Percentiles rank a stretch among this genome's conserved stretches.
Evolutionary conservation across 2,113 vertebrate species (phyloP).

Genomic region (Clupea harengus): DNA sequence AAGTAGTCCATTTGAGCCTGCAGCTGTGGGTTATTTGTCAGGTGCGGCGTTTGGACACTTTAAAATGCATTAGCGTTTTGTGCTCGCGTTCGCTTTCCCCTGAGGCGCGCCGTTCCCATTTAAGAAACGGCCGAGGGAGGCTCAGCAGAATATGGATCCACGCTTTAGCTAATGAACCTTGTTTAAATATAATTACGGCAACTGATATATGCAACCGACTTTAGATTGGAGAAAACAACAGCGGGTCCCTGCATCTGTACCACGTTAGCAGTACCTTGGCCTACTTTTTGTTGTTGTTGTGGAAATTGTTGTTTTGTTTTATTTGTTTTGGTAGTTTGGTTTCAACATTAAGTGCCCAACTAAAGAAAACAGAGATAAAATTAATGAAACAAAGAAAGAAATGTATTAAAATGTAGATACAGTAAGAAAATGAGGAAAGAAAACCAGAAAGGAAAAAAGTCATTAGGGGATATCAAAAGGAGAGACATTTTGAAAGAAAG

Average conservation of each 20-base stretch:
- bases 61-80: constrained; percentile 29
- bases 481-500: neutral
- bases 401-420: too few relatives aligned
- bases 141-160: constrained; percentile 38
- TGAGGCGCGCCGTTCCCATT: neutral
- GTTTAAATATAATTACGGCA: constrained; percentile 44
- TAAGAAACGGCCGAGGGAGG: constrained; percentile 2
- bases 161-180: constrained; percentile 43
- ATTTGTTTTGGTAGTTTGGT: neutral
- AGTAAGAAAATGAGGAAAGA: too few relatives aligned
- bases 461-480: neutral
- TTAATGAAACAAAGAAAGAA: neutral
- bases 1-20: neutral
- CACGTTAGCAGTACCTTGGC: constrained; percentile 21
- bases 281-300: constrained; percentile 34
- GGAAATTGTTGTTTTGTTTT: neutral
- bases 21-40: constrained; percentile 25
- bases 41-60: neutral
- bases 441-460: too few relatives aligned
- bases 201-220: constrained; percentile 26
- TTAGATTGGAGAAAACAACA: constrained; percentile 29
- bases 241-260: constrained; percentile 19
- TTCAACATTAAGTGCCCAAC: neutral
- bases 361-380: neutral
- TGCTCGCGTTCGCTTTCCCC: constrained; percentile 13